Conservation (phyloP, 2,888 invertebrate genomes). For the Brachypalpus laphriformis region DNA sequence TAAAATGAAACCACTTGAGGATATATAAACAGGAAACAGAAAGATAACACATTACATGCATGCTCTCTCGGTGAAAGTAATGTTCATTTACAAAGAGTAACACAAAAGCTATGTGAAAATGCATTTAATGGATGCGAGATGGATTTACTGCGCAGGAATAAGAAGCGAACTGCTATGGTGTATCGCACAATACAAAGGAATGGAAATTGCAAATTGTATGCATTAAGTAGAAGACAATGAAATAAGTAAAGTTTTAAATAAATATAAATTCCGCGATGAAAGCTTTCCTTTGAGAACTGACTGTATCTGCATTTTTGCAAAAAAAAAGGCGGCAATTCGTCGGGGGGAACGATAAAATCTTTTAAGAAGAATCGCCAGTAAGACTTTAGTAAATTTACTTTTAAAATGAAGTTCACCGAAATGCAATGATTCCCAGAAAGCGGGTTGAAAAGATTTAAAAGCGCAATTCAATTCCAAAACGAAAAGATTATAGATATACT, state of each 20-base stretch:
- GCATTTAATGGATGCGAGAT: conserved; percentile 51
- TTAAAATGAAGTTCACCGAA: no score
- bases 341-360: no score
- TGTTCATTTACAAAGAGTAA: neutral
- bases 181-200: neutral
- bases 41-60: conserved; percentile 52
- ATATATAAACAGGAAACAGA: conserved; percentile 50
- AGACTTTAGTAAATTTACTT: no score
- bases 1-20: conserved; percentile 57
- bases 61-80: conserved; percentile 24
- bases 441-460: no score
- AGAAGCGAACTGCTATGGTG: no score
- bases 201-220: conserved; percentile 3
- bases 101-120: conserved; percentile 11
- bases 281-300: neutral
- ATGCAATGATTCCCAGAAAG: no score
- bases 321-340: no score
- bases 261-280: neutral
- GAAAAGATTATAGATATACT: no score
- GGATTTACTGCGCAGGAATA: neutral
- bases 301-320: neutral
- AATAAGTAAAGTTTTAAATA: neutral
- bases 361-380: no score
- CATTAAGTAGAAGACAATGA: neutral
- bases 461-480: no score